These are phyloP conservation scores for Tautogolabrus adspersus DNA, from an alignment of 2,113 vertebrate genomes.

Conservation along the genomic window DNA sequence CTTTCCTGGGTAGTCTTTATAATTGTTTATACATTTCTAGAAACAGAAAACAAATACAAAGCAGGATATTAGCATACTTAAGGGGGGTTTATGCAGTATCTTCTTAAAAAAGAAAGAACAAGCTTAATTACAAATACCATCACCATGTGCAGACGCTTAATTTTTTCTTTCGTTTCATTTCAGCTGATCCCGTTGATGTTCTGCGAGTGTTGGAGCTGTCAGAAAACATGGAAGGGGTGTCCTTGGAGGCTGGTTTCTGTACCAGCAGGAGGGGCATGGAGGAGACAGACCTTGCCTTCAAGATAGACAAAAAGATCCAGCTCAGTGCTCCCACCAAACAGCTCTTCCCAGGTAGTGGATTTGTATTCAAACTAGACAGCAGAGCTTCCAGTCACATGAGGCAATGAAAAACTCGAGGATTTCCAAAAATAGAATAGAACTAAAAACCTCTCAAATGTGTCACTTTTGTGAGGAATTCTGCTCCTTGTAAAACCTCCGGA, in stretches of 20 bases:
- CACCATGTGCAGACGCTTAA: constrained; percentile 18
- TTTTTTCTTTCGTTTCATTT: constrained; percentile 31
- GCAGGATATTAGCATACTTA: neutral
- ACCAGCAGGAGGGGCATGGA: constrained; percentile 78
- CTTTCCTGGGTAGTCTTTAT: neutral
- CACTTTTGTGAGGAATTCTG: constrained; percentile 11
- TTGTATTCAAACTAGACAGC: constrained; percentile 6
- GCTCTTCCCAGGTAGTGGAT: constrained; percentile 87
- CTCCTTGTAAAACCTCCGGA: constrained; percentile 12
- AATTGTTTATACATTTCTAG: neutral
- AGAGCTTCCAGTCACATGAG: neutral
- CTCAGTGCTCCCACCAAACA: constrained; percentile 86
- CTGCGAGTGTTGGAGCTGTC: constrained; percentile 84
- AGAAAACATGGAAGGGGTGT: constrained; percentile 83
- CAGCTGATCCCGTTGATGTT: constrained; percentile 86
- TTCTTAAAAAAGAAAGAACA: neutral
- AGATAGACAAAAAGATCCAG: constrained; percentile 84
- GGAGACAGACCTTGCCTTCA: constrained; percentile 86
- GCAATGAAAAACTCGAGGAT: constrained; percentile 7
- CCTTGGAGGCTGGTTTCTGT: constrained; percentile 87
- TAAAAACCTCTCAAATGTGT: constrained; percentile 16
- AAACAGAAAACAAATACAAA: constrained; percentile 20
- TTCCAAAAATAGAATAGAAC: neutral
- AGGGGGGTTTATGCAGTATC: neutral
- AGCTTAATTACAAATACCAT: neutral